Percentiles rank a stretch among this genome's conserved stretches.
Evolutionary conservation across 2,113 vertebrate species (phyloP).

Genomic region (Ardeotis arabs): DNA sequence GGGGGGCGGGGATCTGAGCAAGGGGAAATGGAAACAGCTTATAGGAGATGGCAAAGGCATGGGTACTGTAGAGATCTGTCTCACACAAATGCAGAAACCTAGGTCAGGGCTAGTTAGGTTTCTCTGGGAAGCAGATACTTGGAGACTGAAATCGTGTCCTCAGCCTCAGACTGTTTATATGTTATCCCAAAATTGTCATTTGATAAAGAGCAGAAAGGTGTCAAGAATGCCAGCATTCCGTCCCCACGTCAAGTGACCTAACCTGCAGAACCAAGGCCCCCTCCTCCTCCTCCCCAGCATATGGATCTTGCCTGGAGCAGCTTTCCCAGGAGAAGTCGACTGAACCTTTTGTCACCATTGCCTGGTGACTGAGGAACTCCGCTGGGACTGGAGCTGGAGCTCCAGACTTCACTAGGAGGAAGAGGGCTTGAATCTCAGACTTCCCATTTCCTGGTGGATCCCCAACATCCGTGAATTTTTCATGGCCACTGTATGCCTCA

Average conservation of each 20-base stretch:
- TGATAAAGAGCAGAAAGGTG: background rate
- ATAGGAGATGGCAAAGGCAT: background rate
- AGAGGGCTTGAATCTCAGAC: background rate
- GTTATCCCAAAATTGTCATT: background rate
- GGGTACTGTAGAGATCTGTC: background rate
- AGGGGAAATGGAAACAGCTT: background rate
- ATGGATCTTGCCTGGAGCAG: background rate
- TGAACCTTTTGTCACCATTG: background rate
- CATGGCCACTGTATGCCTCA: background rate
- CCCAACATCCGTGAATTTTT: background rate
- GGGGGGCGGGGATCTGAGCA: background rate
- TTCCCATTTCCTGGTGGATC: background rate
- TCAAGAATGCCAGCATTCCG: background rate
- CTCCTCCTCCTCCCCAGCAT: background rate
- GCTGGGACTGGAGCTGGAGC: background rate
- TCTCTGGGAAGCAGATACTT: background rate
- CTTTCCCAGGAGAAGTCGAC: background rate
- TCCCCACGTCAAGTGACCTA: background rate
- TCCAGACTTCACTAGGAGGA: background rate
- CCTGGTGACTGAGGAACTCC: background rate
- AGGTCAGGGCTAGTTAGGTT: background rate
- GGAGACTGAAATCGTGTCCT: background rate
- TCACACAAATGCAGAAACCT: background rate
- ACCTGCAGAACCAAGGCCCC: background rate
- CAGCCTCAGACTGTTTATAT: background rate